Conservation (phyloP, 2,797 vertebrate species). For the Molossus alvarezi region DNA sequence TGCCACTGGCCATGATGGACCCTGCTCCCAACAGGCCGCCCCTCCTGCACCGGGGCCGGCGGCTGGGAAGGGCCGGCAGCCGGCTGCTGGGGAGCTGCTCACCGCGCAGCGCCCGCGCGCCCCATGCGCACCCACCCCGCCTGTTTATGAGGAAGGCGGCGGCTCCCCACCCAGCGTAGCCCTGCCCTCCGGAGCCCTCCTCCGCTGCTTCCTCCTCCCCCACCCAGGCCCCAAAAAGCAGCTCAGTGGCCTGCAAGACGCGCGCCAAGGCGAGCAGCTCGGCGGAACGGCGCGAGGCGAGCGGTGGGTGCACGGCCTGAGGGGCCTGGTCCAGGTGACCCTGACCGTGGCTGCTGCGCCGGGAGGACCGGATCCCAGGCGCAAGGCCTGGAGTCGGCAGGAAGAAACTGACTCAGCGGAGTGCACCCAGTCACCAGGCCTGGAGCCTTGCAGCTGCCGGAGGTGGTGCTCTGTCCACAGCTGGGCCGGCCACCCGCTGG, state of each 20-base stretch:
- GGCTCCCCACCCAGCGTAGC: neutral
- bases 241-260: neutral
- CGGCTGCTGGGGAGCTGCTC: neutral
- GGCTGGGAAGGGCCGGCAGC: neutral
- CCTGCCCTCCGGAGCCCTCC: neutral
- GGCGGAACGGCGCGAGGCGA: neutral
- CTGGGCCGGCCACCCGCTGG: neutral
- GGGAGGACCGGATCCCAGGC: neutral
- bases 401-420: neutral
- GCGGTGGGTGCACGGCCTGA: neutral
- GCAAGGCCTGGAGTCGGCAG: neutral
- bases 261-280: accelerated
- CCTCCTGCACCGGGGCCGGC: neutral
- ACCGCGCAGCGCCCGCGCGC: accelerated
- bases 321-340: neutral
- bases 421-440: neutral
- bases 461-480: too few species aligned
- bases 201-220: conserved; percentile 24
- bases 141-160: neutral
- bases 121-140: neutral
- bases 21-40: neutral
- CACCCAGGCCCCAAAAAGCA: neutral
- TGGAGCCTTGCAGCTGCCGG: neutral
- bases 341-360: neutral
- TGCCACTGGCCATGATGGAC: conserved; percentile 86